A percentile compares a stretch with the other conserved stretches of the same genome.
These are phyloP conservation scores for Crypturellus tataupa DNA, from an alignment of 2,797 vertebrate species.

Conservation along the genomic window DNA sequence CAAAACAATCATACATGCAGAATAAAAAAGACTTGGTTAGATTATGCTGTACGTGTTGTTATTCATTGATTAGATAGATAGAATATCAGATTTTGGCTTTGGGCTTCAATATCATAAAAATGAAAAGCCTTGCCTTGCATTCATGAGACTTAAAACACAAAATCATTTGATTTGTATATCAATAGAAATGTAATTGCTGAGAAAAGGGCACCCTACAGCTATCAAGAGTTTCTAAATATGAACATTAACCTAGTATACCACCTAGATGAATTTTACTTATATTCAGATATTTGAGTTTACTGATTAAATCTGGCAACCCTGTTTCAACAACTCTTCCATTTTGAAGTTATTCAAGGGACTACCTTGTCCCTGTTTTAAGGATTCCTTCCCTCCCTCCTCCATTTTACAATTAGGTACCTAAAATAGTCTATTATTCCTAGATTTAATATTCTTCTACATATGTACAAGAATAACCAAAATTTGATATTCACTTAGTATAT, in stretches of 20 bases:
- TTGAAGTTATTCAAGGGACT: not conserved
- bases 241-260: not conserved
- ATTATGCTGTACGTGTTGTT: not conserved
- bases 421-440: not conserved
- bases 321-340: not conserved
- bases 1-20: not conserved
- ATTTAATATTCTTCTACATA: not conserved
- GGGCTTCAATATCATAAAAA: not conserved
- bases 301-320: not conserved
- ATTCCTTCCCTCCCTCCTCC: no score
- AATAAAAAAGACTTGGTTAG: not conserved
- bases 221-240: not conserved
- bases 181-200: not conserved
- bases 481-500: not conserved
- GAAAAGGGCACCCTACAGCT: not conserved
- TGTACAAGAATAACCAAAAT: accelerated
- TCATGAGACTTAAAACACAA: not conserved
- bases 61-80: not conserved
- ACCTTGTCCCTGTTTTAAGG: not conserved
- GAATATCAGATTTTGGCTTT: not conserved
- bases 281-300: not conserved
- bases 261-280: not conserved
- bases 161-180: not conserved
- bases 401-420: no score
- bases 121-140: not conserved